Evolutionary conservation across 2,888 invertebrate species (phyloP).

Genomic region (Tanytarsus gracilentus): DNA sequence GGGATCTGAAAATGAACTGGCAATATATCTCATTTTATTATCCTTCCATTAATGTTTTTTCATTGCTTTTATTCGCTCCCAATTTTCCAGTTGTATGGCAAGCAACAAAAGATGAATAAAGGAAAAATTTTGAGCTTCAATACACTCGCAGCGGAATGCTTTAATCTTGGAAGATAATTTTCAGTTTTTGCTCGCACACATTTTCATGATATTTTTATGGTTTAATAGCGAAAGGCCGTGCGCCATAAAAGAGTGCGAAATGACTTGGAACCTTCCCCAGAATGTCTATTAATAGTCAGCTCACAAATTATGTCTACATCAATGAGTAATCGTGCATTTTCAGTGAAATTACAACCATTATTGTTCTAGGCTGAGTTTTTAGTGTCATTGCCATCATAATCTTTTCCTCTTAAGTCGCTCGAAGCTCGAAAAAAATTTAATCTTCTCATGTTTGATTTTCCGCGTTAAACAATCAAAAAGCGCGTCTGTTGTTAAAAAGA

Average conservation of each 20-base stretch:
- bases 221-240: conserved; percentile 9
- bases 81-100: too few species aligned
- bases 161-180: too few species aligned
- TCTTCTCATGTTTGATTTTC: background rate
- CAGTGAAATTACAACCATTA: background rate
- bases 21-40: background rate
- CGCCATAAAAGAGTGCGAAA: background rate
- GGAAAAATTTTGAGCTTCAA: too few species aligned
- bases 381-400: background rate
- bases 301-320: conserved; percentile 2
- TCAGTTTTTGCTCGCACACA: too few species aligned
- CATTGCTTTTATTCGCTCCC: background rate
- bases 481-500: background rate
- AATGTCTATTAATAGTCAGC: conserved; percentile 8
- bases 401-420: too few species aligned
- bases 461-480: background rate
- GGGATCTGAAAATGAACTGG: background rate
- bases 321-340: conserved; percentile 1
- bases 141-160: too few species aligned
- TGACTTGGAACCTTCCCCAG: background rate
- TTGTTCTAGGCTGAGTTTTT: background rate
- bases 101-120: too few species aligned
- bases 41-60: background rate
- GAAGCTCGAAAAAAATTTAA: too few species aligned
- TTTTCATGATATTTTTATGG: background rate